phyloP scores from a whole-genome alignment of 2,797 vertebrate species.

The Distichodus sexfasciatus region DNA sequence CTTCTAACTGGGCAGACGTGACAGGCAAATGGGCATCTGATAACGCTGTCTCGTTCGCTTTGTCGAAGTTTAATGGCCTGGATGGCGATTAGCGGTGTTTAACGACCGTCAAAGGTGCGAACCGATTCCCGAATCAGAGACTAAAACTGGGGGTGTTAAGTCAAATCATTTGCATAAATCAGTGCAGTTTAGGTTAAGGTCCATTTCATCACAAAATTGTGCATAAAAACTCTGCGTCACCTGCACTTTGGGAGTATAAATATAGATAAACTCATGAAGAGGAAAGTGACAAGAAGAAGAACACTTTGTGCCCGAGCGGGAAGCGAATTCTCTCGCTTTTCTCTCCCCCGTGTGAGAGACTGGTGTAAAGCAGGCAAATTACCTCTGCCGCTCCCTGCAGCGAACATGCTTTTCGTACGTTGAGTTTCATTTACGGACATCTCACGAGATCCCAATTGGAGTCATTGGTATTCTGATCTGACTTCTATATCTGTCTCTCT shows the following conservation, averaged over 20 bases:
- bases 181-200: not conserved
- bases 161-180: not conserved
- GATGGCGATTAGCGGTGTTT: not conserved
- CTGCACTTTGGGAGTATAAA: not conserved
- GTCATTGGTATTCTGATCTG: conserved; percentile 9
- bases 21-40: not conserved
- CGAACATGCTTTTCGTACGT: conserved; percentile 20
- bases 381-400: conserved; percentile 25
- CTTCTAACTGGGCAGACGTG: not conserved
- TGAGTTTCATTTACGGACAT: conserved; percentile 32
- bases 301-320: not conserved
- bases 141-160: not conserved
- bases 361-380: conserved; percentile 22
- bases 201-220: conserved; percentile 1
- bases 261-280: not conserved
- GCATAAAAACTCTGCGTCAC: not conserved
- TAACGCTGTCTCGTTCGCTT: not conserved
- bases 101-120: not conserved
- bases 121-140: not conserved
- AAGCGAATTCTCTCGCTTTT: conserved; percentile 1
- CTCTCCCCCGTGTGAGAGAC: conserved; percentile 9
- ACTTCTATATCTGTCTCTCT: not conserved
- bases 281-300: not conserved
- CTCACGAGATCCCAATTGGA: conserved; percentile 18
- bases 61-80: not conserved